Evolutionary conservation across 2,797 vertebrate species (phyloP).

Genomic region (Buphagus erythrorhynchus): DNA sequence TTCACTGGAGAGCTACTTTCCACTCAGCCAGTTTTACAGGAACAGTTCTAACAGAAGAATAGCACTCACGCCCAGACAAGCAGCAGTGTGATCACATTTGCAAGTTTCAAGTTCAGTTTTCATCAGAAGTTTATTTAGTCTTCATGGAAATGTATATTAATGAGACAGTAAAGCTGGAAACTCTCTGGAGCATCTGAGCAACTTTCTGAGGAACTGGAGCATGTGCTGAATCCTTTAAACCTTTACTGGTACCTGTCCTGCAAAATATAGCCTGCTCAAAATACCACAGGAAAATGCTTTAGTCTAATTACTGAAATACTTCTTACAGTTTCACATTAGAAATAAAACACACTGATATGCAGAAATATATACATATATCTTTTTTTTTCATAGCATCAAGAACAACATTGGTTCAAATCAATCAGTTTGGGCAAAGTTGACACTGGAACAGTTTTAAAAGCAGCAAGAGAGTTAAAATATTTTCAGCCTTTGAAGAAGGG

Average conservation of each 20-base stretch:
- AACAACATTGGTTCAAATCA: not conserved
- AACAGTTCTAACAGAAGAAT: not conserved
- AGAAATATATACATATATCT: not conserved
- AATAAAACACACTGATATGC: not conserved
- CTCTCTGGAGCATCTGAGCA: conserved; percentile 32
- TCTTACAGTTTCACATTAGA: not conserved
- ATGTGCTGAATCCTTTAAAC: not conserved
- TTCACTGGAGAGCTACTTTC: not conserved
- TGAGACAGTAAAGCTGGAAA: conserved; percentile 46
- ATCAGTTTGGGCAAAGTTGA: fast-evolving
- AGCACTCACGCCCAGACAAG: not conserved
- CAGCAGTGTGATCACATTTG: not conserved
- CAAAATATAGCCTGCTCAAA: not conserved
- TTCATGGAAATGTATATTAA: conserved; percentile 36
- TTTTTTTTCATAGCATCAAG: not conserved
- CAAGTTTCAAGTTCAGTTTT: conserved; percentile 23
- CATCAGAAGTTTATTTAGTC: conserved; percentile 11
- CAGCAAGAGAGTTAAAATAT: not conserved
- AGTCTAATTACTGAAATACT: not conserved
- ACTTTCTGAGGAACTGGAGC: conserved; percentile 1
- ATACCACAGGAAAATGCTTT: not conserved
- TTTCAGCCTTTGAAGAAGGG: not conserved
- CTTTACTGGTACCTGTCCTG: not conserved
- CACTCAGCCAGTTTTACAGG: not conserved
- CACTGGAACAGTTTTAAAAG: not conserved